phyloP scores from a whole-genome alignment of 1,140 invertebrate species.

The Goniozus legneri region DNA sequence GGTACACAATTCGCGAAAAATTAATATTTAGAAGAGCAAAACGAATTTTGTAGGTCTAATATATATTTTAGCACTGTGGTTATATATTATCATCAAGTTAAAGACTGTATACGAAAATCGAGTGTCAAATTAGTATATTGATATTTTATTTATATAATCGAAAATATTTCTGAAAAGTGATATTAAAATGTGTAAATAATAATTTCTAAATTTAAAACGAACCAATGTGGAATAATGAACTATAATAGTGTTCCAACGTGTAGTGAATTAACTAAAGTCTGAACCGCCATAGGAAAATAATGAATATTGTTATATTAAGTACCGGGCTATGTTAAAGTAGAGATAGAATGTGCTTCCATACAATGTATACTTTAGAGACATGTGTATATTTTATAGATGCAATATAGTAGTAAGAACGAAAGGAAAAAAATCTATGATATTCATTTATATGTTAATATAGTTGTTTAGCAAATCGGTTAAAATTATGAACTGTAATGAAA shows the following conservation, averaged over 20 bases:
- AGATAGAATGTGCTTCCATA: not conserved
- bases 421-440: too few relatives aligned
- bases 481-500: too few relatives aligned
- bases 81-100: conserved; percentile 35
- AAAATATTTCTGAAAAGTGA: conserved; percentile 10
- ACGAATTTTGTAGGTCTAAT: conserved; percentile 29
- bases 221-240: conserved; percentile 31
- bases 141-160: conserved; percentile 18
- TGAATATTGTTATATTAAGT: conserved; percentile 14
- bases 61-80: conserved; percentile 38
- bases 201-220: conserved; percentile 33
- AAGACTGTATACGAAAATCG: conserved; percentile 46
- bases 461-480: too few relatives aligned
- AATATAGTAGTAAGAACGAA: too few relatives aligned
- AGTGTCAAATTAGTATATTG: conserved; percentile 44
- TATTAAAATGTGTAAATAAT: conserved; percentile 19
- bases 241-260: too few relatives aligned
- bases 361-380: not conserved
- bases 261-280: conserved; percentile 45
- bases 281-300: conserved; percentile 40
- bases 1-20: not conserved
- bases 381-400: too few relatives aligned
- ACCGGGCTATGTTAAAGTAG: not conserved
- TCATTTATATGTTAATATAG: too few relatives aligned
- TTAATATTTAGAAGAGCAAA: conserved; percentile 4